Evolutionary conservation across 1,140 invertebrate species (phyloP).

Genomic region (Arctopsyche grandis): DNA sequence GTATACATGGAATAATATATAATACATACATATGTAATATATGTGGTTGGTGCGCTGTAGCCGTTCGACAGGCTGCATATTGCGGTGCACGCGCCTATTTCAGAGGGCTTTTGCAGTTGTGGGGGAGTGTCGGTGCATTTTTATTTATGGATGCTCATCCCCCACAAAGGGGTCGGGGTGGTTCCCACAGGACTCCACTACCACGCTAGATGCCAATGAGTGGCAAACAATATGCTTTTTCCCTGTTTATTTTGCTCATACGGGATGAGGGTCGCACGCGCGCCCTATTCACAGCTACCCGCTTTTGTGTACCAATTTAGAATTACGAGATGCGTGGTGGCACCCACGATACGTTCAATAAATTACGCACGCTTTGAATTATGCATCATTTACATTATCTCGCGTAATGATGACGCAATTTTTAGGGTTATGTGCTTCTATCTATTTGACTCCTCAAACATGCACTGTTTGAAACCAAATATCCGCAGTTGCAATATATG

Average conservation of each 20-base stretch:
- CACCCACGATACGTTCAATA: no score
- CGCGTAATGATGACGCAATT: neutral
- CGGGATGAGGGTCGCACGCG: slow-evolving; percentile 28
- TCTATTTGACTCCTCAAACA: slow-evolving; percentile 1
- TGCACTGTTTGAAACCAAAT: neutral
- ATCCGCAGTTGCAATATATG: slow-evolving; percentile 22
- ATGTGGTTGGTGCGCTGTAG: slow-evolving; percentile 12
- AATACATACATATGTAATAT: no score
- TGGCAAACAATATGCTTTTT: slow-evolving; percentile 29
- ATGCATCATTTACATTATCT: neutral
- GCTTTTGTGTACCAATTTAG: slow-evolving; percentile 34
- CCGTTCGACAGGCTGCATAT: slow-evolving; percentile 47
- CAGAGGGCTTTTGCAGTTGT: neutral
- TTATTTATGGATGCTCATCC: slow-evolving; percentile 46
- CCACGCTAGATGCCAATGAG: slow-evolving; percentile 9
- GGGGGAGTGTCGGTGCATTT: slow-evolving; percentile 32
- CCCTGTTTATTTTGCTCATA: slow-evolving; percentile 31
- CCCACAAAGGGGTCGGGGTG: slow-evolving; percentile 23
- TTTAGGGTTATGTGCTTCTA: neutral
- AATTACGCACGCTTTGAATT: neutral
- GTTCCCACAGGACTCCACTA: slow-evolving; percentile 46
- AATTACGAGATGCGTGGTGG: no score
- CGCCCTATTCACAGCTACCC: slow-evolving; percentile 1
- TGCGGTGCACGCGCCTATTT: slow-evolving; percentile 39
- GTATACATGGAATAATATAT: slow-evolving; percentile 13